Evolutionary conservation across 2,113 vertebrate species (phyloP).

Genomic region (Gasterosteus aculeatus): DNA sequence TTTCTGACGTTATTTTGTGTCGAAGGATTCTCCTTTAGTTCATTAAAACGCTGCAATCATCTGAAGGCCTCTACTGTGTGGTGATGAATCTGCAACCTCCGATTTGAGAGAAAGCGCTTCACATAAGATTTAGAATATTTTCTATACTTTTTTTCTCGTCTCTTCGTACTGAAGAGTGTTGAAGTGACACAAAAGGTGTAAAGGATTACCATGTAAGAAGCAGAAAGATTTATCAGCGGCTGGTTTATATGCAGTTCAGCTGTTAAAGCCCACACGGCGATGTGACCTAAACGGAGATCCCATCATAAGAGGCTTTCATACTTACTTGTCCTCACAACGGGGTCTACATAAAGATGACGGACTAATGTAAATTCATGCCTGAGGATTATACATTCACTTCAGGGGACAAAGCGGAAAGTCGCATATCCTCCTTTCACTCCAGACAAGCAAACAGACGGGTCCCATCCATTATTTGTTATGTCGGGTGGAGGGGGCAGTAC

Average conservation of each 20-base stretch:
- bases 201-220: no score
- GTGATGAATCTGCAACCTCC: not conserved
- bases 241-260: not conserved
- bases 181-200: not conserved
- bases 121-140: no score
- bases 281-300: constrained; percentile 12
- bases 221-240: not conserved
- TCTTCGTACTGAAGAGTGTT: not conserved
- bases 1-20: no score
- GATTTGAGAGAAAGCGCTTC: not conserved
- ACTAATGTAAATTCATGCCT: constrained; percentile 21
- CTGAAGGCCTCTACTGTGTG: not conserved
- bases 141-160: not conserved
- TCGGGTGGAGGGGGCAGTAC: not conserved
- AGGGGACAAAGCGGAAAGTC: constrained; percentile 8
- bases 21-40: not conserved
- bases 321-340: not conserved
- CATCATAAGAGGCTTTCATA: constrained; percentile 9
- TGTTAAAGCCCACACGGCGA: not conserved
- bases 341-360: constrained; percentile 18
- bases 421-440: constrained; percentile 25
- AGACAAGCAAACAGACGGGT: constrained; percentile 35
- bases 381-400: constrained; percentile 26
- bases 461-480: constrained; percentile 30
- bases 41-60: not conserved